Evolutionary conservation across 2,113 vertebrate genomes (phyloP), one percentile per base, ranked within the genome.

Genomic region (Helogale parvula): DNA sequence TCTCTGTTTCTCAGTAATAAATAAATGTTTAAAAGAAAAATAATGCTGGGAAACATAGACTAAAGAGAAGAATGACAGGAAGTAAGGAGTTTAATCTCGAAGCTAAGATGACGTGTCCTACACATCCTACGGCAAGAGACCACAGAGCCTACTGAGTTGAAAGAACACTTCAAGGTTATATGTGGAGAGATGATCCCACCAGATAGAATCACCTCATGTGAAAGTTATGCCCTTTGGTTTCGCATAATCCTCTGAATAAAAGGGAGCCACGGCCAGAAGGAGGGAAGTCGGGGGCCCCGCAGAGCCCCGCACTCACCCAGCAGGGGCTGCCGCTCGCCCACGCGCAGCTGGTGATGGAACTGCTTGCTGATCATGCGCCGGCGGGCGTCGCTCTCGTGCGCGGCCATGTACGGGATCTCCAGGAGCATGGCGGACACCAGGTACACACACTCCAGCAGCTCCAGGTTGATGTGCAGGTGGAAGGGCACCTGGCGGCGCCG

Each of bases 291-390:
- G 57, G 23, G 8, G 47, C 11, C 23, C 45, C 3, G 3, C 25
- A 38, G 65, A 91, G 66, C 0, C 23, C 33, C 41, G 17, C 8
- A 89, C 98, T 98, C 97, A 99, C 99, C 99, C 11, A 99, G 98
- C 66, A 99, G 98, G 0, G 99, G 99, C 98, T 99, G 99, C 7
- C 99, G 98, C 99, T 99, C 99, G 17, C 99, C 99, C 88, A 99
- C 99, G 2, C 99, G 98, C 11, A 99, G 99, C 98, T 99, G 99
- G 98, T 99, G 99, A 82, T 99, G 99, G 98, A 99, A 99, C 99
- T 99, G 99, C 95, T 99, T 99, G 99, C 99, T 99, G 98, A 99
- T 99, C 99, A 99, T 99, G 87, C 99, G 98, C 7, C 99, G 99
- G 1, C 99, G 99, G 47, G 99, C 99, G 0, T 99, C 99, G 0